Base-by-base conservation (phyloP, 2,888 invertebrate species). In the Drosophila paramelanica region DNA sequence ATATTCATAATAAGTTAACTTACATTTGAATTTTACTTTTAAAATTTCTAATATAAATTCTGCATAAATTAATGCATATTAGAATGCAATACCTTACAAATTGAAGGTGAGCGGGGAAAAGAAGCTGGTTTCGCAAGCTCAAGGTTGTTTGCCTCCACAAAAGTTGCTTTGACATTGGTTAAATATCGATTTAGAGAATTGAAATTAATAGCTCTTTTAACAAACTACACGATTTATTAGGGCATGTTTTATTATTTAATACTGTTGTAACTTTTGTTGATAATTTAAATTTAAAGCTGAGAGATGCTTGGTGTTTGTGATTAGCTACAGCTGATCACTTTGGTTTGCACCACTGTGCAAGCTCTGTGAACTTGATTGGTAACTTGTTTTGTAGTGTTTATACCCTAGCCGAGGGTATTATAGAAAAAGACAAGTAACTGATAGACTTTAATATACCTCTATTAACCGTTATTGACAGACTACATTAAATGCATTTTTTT, bases 51-150 rank as follows among this genome's bases (percentile, higher is more conserved):
- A 23, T 23, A 4, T 23, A 23, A 31, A 31, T 3, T 31, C 27
- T 8, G 8, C 27, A 31, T 27, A 8, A 31, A 2, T 31, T 7
- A 31, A 31, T 31, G 7, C 27, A 31, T 0, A 8, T 10, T 31
- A 31, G 10, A 31, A 31, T 10, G 8, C 10, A 10, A 31, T 27
- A 1, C 31, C 10, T 31, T 3, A 10, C 4, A 31, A 31, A 31
- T 10, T 31, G 31, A 31, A 10, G 31, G 31, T 10, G 3, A 7
- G 13, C 43, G 31, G 52, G 43, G 41, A 39, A 13, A 23, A 27
- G 43, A 43, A 85, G 72, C 86, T 73, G 73, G 81, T 82, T 82
- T 82, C 67, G 75, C 80, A 69, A 59, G 58, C 76, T 73, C 79
- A 79, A 82, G 86, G 86, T 82, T 83, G 67, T 67, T 47, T 52